phyloP scores from a whole-genome alignment of 2,797 vertebrate genomes.

The Megaceryle alcyon region DNA sequence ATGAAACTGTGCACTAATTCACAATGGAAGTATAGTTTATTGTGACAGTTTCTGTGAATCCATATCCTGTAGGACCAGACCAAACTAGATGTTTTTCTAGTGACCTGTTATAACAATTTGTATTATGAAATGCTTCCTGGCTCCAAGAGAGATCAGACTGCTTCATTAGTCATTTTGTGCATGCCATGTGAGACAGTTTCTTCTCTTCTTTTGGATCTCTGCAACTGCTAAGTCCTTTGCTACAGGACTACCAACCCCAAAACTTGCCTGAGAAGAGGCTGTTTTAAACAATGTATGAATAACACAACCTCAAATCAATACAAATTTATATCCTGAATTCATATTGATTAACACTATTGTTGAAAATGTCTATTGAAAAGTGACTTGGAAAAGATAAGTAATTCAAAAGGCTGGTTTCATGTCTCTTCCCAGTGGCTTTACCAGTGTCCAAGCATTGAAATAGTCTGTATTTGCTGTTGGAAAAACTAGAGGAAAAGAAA shows the following conservation, averaged over 20 bases:
- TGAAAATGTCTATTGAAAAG: not conserved
- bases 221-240: not conserved
- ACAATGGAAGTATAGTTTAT: not conserved
- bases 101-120: not conserved
- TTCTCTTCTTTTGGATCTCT: not conserved
- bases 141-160: not conserved
- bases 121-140: not conserved
- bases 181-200: not conserved
- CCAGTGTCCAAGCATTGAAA: not conserved
- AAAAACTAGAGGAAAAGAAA: constrained; percentile 13
- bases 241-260: not conserved
- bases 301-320: not conserved
- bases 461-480: not conserved
- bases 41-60: not conserved
- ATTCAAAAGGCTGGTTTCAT: not conserved
- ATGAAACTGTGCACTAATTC: not conserved
- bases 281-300: not conserved
- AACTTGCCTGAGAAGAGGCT: not conserved
- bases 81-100: not conserved
- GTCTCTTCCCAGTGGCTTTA: not conserved
- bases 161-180: not conserved
- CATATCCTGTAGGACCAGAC: not conserved
- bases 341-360: not conserved
- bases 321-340: not conserved
- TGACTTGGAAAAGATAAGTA: not conserved